These are phyloP conservation scores for Xestia sexstrigata DNA, from an alignment of 2,888 invertebrate genomes.

Conservation along the genomic window DNA sequence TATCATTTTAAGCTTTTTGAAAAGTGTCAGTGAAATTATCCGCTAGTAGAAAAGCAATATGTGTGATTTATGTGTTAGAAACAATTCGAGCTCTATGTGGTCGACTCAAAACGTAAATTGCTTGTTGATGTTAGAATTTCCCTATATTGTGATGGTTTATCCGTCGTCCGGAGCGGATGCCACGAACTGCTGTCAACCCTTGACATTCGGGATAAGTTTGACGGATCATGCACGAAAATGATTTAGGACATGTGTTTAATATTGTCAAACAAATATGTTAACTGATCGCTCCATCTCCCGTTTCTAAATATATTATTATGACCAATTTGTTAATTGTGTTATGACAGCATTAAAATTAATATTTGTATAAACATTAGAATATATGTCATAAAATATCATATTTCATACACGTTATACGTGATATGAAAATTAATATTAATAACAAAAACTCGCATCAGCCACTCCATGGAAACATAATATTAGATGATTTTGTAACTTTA, in stretches of 20 bases:
- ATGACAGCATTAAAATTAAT: constrained; percentile 68
- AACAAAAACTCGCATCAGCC: constrained; percentile 64
- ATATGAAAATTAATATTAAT: constrained; percentile 71
- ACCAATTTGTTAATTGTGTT: constrained; percentile 64
- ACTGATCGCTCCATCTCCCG: constrained; percentile 58
- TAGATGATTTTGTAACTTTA: constrained; percentile 76
- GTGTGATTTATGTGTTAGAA: constrained; percentile 65
- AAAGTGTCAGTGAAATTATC: constrained; percentile 72
- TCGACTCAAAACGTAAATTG: constrained; percentile 70
- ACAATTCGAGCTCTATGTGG: constrained; percentile 71
- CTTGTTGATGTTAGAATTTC: constrained; percentile 49
- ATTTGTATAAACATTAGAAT: constrained; percentile 66
- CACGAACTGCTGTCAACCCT: constrained; percentile 88
- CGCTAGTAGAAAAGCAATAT: constrained; percentile 77
- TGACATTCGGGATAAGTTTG: constrained; percentile 87
- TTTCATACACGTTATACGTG: constrained; percentile 66
- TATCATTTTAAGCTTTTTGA: constrained; percentile 74
- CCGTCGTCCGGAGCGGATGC: constrained; percentile 84
- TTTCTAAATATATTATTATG: constrained; percentile 53
- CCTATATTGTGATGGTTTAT: constrained; percentile 79
- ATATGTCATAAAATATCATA: constrained; percentile 72
- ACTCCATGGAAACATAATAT: constrained; percentile 74
- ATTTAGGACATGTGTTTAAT: constrained; percentile 79
- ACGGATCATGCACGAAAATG: constrained; percentile 85
- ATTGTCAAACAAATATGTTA: constrained; percentile 66